These are phyloP conservation scores for Rotaria socialis DNA, from an alignment of 2,888 invertebrate species.

Conservation along the genomic window DNA sequence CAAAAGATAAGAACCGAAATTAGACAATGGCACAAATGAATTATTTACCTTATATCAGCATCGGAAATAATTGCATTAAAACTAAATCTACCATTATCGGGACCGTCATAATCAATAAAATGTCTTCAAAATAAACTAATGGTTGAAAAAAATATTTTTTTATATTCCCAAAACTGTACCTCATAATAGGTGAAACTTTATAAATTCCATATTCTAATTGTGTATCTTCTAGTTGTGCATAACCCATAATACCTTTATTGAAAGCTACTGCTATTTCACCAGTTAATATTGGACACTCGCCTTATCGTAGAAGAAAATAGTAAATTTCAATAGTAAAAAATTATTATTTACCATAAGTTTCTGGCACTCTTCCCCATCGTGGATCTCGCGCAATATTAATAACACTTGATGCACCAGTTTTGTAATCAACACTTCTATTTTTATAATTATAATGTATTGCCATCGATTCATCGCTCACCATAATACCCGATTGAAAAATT, in stretches of 20 bases:
- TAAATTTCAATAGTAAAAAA: background rate
- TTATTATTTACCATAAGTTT: background rate
- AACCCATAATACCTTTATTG: slow-evolving; percentile 21
- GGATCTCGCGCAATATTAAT: slow-evolving; percentile 28
- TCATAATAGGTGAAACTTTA: slow-evolving; percentile 31
- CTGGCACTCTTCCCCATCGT: slow-evolving; percentile 30
- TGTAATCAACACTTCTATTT: slow-evolving; percentile 33
- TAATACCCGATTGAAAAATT: slow-evolving; percentile 30
- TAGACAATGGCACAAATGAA: background rate
- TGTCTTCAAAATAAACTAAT: background rate
- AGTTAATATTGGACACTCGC: slow-evolving; percentile 33
- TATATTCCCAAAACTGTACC: background rate
- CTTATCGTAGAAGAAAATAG: background rate
- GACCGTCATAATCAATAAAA: slow-evolving; percentile 34
- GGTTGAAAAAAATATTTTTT: too few species aligned
- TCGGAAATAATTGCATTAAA: slow-evolving; percentile 31
- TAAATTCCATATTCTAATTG: slow-evolving; percentile 28
- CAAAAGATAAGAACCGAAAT: too few species aligned
- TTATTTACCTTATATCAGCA: background rate
- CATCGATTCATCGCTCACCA: slow-evolving; percentile 32
- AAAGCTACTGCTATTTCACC: slow-evolving; percentile 25
- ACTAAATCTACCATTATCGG: slow-evolving; percentile 36
- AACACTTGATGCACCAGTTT: slow-evolving; percentile 32
- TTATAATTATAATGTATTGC: slow-evolving; percentile 29
- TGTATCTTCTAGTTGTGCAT: slow-evolving; percentile 26